Evolutionary conservation across 2,797 vertebrate species (phyloP).

Genomic region (Lophotriccus pileatus): DNA sequence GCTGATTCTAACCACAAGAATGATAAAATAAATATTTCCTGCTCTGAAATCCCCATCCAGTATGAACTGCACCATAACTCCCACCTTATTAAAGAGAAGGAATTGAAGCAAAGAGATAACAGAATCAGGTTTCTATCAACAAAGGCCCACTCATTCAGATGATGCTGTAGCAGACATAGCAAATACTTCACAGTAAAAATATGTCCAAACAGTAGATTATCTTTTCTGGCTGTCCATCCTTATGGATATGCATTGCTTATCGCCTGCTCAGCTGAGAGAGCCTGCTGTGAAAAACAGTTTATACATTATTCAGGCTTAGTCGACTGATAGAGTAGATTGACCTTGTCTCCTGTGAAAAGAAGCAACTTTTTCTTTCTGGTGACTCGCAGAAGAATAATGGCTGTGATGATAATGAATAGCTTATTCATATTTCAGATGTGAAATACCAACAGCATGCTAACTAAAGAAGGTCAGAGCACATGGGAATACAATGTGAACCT

Average conservation of each 20-base stretch:
- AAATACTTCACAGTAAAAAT: constrained; percentile 33
- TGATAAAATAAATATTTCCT: background rate
- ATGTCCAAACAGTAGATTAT: constrained; percentile 34
- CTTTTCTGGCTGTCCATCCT: background rate
- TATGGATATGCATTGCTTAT: constrained; percentile 14
- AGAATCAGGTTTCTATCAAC: background rate
- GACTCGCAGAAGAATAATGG: constrained; percentile 28
- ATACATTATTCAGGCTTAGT: constrained; percentile 60
- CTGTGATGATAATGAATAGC: constrained; percentile 51
- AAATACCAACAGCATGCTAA: constrained; percentile 39
- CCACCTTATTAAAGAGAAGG: background rate
- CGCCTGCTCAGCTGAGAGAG: background rate
- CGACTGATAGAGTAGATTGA: constrained; percentile 33
- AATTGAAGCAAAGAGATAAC: background rate
- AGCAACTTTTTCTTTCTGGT: constrained; percentile 26
- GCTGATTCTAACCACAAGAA: background rate
- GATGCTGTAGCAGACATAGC: background rate
- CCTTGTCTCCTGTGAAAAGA: constrained; percentile 54
- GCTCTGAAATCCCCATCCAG: background rate
- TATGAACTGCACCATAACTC: background rate
- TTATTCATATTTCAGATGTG: constrained; percentile 58
- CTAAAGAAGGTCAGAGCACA: constrained; percentile 17
- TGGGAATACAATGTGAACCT: background rate
- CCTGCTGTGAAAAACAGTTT: constrained; percentile 24
- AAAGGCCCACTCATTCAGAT: background rate